Evolutionary conservation across 2,797 vertebrate genomes (phyloP).

Genomic region (Labroides dimidiatus): DNA sequence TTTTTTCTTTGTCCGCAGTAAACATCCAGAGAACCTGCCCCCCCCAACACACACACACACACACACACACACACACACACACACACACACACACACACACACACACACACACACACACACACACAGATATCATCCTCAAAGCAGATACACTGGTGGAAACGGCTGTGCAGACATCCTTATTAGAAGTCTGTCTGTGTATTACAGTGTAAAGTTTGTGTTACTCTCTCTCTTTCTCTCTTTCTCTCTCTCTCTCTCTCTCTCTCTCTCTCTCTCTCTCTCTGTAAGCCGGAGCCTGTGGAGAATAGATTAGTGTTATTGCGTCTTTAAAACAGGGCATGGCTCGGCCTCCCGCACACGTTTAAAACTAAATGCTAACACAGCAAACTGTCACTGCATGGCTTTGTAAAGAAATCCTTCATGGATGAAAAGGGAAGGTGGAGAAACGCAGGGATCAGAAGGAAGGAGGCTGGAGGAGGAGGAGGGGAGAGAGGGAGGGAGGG

Average conservation of each 20-base stretch:
- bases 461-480: conserved; percentile 16
- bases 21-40: too few relatives aligned
- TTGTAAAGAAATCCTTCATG: conserved; percentile 47
- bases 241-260: background rate
- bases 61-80: too few relatives aligned
- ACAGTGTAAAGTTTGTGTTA: conserved; percentile 9
- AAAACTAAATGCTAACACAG: conserved; percentile 52
- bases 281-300: conserved; percentile 8
- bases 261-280: background rate
- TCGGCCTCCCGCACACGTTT: conserved; percentile 10
- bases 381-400: conserved; percentile 39
- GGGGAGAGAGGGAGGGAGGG: too few relatives aligned
- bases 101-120: background rate
- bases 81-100: too few relatives aligned
- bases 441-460: conserved; percentile 34
- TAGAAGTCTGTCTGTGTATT: conserved; percentile 5
- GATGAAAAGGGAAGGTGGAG: conserved; percentile 36
- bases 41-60: too few relatives aligned
- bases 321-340: conserved; percentile 40
- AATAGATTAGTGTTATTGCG: conserved; percentile 33
- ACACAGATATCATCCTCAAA: conserved; percentile 17
- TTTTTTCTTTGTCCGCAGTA: too few relatives aligned
- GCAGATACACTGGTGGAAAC: conserved; percentile 18
- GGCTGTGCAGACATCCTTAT: conserved; percentile 8
- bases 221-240: too few relatives aligned